Conservation (phyloP, 2,113 vertebrate genomes). For the Gymnogyps californianus region DNA sequence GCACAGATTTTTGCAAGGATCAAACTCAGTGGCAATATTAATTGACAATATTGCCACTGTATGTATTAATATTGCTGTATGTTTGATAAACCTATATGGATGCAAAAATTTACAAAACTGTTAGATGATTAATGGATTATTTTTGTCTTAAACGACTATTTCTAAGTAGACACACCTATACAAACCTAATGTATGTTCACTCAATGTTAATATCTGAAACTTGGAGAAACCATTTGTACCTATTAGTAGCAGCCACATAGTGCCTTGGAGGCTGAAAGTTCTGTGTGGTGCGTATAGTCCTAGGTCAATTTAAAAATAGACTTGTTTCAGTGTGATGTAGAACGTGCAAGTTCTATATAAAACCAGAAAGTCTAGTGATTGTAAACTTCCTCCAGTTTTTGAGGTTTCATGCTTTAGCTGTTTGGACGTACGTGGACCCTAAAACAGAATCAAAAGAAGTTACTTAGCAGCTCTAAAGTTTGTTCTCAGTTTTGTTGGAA, state of each 20-base stretch:
- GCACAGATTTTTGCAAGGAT: slow-evolving; percentile 1
- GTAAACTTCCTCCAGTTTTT: background rate
- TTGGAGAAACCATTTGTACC: background rate
- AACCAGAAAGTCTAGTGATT: background rate
- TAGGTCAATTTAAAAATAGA: background rate
- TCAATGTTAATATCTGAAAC: background rate
- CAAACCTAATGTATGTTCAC: background rate
- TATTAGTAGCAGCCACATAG: background rate
- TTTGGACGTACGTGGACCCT: background rate
- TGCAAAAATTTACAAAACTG: background rate
- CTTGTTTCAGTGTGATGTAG: background rate
- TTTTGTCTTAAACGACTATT: background rate
- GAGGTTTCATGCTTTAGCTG: background rate
- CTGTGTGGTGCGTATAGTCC: background rate
- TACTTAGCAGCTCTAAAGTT: background rate
- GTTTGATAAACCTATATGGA: background rate
- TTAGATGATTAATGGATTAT: background rate
- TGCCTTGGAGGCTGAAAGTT: background rate
- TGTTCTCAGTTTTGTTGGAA: background rate
- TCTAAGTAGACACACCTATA: background rate
- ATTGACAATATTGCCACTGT: background rate
- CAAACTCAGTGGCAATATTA: background rate
- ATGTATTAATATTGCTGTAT: background rate
- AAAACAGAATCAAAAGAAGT: background rate
- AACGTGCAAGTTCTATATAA: background rate